Conservation (phyloP, 35 echinoderm and acorn worm genomes). For the Holothuria glaberrima region DNA sequence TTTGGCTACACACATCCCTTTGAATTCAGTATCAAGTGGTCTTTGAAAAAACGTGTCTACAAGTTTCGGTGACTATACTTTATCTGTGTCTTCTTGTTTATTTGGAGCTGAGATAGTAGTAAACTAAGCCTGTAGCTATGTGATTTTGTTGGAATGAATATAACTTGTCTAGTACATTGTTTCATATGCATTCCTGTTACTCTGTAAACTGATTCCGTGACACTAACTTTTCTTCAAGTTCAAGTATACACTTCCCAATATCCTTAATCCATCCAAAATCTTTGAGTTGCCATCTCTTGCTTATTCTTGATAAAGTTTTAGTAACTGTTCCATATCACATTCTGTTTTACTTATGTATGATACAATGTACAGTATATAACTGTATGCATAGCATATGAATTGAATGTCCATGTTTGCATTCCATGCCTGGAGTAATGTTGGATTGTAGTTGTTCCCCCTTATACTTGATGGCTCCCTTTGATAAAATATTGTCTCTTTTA, state of each 20-base stretch:
- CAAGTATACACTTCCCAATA: slow-evolving; percentile 58
- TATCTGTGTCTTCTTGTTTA: slow-evolving; percentile 8
- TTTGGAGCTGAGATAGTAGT: slow-evolving; percentile 32
- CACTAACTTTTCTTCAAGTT: slow-evolving; percentile 61
- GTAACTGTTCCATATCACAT: slow-evolving; percentile 61
- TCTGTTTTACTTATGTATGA: slow-evolving; percentile 83
- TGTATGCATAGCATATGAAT: slow-evolving; percentile 57
- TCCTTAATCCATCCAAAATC: not conserved
- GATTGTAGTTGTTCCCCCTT: slow-evolving; percentile 72
- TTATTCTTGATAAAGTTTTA: not conserved
- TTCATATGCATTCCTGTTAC: too few relatives aligned
- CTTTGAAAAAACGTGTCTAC: slow-evolving; percentile 14
- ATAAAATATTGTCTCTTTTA: slow-evolving; percentile 30
- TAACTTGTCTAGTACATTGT: slow-evolving; percentile 40
- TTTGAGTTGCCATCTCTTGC: slow-evolving; percentile 17
- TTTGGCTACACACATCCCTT: slow-evolving; percentile 12
- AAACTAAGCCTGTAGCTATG: slow-evolving; percentile 21
- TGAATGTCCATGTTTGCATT: slow-evolving; percentile 83
- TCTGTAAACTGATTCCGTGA: slow-evolving; percentile 45
- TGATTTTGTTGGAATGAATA: slow-evolving; percentile 52
- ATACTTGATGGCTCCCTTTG: slow-evolving; percentile 24
- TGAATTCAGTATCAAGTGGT: not conserved
- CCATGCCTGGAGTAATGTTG: slow-evolving; percentile 54
- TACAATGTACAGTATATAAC: slow-evolving; percentile 62
- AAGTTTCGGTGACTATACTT: not conserved